Percentiles rank a stretch among this genome's conserved stretches.
These are phyloP conservation scores for Oegoconia quadripuncta DNA, from an alignment of 2,888 invertebrate species.

Conservation along the genomic window DNA sequence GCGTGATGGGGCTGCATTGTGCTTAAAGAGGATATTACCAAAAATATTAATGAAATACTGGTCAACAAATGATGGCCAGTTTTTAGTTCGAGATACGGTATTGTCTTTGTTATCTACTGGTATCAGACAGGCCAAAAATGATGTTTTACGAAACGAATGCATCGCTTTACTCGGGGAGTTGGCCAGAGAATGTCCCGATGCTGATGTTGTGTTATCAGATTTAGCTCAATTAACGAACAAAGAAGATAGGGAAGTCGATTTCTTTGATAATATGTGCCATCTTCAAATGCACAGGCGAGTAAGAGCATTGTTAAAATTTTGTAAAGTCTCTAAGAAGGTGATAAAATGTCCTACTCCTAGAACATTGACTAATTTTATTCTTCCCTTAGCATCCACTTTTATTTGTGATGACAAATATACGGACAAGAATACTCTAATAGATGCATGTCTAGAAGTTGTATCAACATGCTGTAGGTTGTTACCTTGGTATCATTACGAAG, in stretches of 20 bases:
- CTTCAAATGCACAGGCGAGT: constrained; percentile 91
- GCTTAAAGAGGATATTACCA: constrained; percentile 84
- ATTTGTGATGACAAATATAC: constrained; percentile 87
- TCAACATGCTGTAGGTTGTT: constrained; percentile 86
- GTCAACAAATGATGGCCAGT: constrained; percentile 79
- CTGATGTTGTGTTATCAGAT: constrained; percentile 86
- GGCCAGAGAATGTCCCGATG: constrained; percentile 83
- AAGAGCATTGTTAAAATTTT: constrained; percentile 88
- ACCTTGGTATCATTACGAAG: constrained; percentile 94
- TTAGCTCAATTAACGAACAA: constrained; percentile 83
- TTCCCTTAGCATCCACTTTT: constrained; percentile 90
- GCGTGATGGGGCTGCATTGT: constrained; percentile 86
- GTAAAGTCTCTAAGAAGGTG: constrained; percentile 81
- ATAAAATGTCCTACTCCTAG: constrained; percentile 81
- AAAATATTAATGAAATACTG: constrained; percentile 79
- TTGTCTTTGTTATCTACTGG: constrained; percentile 85
- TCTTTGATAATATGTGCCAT: constrained; percentile 96
- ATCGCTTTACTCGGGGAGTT: constrained; percentile 88
- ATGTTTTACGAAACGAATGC: constrained; percentile 87
- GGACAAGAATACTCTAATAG: constrained; percentile 88
- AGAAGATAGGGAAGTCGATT: constrained; percentile 91
- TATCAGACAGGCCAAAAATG: constrained; percentile 84
- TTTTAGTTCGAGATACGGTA: constrained; percentile 86
- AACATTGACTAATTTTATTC: constrained; percentile 89
- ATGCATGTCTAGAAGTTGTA: constrained; percentile 90